A percentile compares a stretch with the other conserved stretches of the same genome.
phyloP scores from a whole-genome alignment of 2,797 vertebrate genomes.

The Gymnoscopelus braueri region DNA sequence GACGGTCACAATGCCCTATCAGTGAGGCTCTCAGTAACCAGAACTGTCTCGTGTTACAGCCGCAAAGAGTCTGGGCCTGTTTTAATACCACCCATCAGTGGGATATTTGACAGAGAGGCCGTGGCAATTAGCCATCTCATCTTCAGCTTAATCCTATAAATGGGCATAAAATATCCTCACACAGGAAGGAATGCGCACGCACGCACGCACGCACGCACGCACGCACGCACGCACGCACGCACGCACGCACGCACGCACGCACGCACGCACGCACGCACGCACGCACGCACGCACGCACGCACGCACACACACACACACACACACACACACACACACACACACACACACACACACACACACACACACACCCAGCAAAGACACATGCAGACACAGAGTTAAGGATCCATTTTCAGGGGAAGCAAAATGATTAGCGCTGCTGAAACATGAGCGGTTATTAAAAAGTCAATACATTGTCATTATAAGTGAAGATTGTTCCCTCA shows the following conservation, averaged over 20 bases:
- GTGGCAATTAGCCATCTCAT: constrained; percentile 9
- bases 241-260: neutral
- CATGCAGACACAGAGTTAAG: constrained; percentile 35
- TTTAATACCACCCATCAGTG: constrained; percentile 15
- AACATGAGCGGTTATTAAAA: constrained; percentile 83
- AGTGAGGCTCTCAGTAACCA: constrained; percentile 22
- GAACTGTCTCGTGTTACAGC: constrained; percentile 27
- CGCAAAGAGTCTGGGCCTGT: neutral
- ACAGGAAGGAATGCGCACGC: neutral
- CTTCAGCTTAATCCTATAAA: constrained; percentile 32
- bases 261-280: constrained; percentile 23
- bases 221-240: too few species aligned
- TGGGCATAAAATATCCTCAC: neutral
- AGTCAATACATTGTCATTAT: constrained; percentile 84
- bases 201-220: constrained; percentile 1
- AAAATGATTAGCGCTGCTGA: constrained; percentile 77
- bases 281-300: constrained; percentile 6
- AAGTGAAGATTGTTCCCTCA: constrained; percentile 79
- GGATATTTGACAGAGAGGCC: constrained; percentile 10
- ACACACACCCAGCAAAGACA: constrained; percentile 3
- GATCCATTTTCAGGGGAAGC: constrained; percentile 63
- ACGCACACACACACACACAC: constrained; percentile 1
- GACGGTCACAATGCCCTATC: constrained; percentile 23
- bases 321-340: constrained; percentile 2
- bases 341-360: neutral